Conservation (phyloP, 2,888 invertebrate species). For the Lasioglossum vierecki region DNA sequence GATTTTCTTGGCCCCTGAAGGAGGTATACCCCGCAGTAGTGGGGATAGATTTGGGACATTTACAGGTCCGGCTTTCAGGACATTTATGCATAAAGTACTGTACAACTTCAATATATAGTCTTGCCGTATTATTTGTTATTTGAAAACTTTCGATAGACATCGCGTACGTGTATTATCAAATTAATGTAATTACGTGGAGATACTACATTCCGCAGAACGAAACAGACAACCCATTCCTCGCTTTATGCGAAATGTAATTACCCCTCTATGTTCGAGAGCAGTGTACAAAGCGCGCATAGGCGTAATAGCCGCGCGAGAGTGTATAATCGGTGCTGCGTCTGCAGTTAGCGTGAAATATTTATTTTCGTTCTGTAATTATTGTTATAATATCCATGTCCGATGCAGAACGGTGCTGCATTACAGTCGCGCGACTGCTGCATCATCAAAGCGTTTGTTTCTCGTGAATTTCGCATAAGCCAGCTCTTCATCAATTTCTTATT, state of each 20-base stretch:
- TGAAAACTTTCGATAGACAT: background rate
- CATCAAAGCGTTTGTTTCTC: background rate
- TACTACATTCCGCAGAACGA: background rate
- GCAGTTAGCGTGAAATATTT: slow-evolving; percentile 35
- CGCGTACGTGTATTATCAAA: background rate
- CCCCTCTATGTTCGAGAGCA: background rate
- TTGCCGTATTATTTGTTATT: background rate
- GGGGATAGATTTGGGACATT: no score
- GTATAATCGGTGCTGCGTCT: slow-evolving; percentile 30
- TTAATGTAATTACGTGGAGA: background rate
- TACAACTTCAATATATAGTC: no score
- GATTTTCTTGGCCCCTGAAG: no score
- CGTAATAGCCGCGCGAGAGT: slow-evolving; percentile 13
- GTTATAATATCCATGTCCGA: slow-evolving; percentile 26
- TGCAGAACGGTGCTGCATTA: slow-evolving; percentile 4
- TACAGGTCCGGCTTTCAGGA: no score
- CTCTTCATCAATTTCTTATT: slow-evolving; percentile 10
- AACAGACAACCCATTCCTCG: background rate
- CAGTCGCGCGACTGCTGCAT: slow-evolving; percentile 19
- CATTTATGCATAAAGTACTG: no score
- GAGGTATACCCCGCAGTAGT: no score
- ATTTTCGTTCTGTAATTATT: slow-evolving; percentile 45
- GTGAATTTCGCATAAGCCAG: slow-evolving; percentile 29
- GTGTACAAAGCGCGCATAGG: slow-evolving; percentile 24
- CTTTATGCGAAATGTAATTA: slow-evolving; percentile 22